These are phyloP conservation scores for Liasis olivaceus DNA, from an alignment of 2,797 vertebrate species.

Conservation along the genomic window DNA sequence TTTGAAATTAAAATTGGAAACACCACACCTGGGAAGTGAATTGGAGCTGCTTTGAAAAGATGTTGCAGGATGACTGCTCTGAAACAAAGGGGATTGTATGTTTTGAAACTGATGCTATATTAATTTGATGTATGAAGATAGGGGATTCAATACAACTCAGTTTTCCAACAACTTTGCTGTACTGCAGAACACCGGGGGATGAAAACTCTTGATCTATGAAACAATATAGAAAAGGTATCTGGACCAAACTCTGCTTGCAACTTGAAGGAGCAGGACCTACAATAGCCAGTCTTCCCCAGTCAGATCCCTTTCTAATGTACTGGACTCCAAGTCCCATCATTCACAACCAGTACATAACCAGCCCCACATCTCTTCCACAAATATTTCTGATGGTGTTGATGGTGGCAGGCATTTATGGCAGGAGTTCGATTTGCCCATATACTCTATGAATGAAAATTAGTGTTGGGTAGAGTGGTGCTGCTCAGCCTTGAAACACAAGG, in stretches of 20 bases:
- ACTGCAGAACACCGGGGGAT: not conserved
- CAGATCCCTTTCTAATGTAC: no score
- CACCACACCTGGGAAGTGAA: not conserved
- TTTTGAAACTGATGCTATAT: not conserved
- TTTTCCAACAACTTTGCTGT: not conserved
- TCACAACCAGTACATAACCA: no score
- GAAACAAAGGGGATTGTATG: not conserved
- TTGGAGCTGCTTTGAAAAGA: not conserved
- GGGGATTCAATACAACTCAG: not conserved
- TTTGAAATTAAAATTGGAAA: slow-evolving; percentile 5
- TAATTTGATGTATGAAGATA: not conserved
- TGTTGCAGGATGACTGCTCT: not conserved
- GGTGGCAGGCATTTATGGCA: no score
- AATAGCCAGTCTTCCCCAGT: not conserved
- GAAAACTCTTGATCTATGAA: not conserved
- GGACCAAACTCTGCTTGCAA: not conserved
- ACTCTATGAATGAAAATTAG: no score
- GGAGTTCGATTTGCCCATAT: no score
- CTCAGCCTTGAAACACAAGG: no score
- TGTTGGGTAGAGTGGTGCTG: no score
- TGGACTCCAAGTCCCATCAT: no score
- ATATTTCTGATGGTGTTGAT: no score
- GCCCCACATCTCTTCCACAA: no score
- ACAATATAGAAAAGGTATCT: not conserved
- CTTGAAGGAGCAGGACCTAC: no score